Base-by-base conservation (phyloP, 2,888 invertebrate species). In the Elaeidobius kamerunicus region DNA sequence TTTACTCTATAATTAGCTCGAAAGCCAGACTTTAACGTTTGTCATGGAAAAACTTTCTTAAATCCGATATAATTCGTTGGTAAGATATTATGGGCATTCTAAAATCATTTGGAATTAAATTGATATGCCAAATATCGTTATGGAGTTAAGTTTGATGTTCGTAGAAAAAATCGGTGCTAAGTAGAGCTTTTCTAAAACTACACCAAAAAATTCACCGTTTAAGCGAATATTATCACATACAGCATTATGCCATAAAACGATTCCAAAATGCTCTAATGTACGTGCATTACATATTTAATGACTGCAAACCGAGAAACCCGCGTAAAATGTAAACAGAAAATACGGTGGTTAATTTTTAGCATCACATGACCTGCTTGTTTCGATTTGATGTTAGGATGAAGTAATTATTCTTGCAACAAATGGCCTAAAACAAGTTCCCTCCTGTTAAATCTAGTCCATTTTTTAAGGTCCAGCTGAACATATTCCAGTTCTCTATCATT, bases 371-470 rank as follows among this genome's bases (percentile, higher is more conserved):
- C 59, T 61, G 55, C 59, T 60, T 60, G 57, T 50, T 57, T 54
- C 28, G 42, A 48, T 48, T 48, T 47, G 47, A 43, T 47, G 47
- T 47, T 35, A 43, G 53, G 43, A 48, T 43, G 48, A 52, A 27
- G 27, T 53, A 28, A 28, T 56, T 57, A 55, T 57, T 57, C 48
- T 60, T 62, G 63, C 63, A 63, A 67, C 65, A 65, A 67, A 73
- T 71, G 73, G 73, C 73, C 73, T 73, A 73, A 56, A 70, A 69
- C 69, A 69, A 68, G 72, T 72, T 73, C 73, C 73, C 72, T 73
- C 73, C 73, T 73, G 59, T 67, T 63, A 69, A 66, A 65, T 73
- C 73, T 73, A 73, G 73, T 73, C 73, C 70, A 71, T 65, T 61
- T 44, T n/a, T 40, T 50, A 30, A 59, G 65, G 64, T 62, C 67